Conservation (phyloP, 2,888 invertebrate species). For the Caenorhabditis sp. region DNA sequence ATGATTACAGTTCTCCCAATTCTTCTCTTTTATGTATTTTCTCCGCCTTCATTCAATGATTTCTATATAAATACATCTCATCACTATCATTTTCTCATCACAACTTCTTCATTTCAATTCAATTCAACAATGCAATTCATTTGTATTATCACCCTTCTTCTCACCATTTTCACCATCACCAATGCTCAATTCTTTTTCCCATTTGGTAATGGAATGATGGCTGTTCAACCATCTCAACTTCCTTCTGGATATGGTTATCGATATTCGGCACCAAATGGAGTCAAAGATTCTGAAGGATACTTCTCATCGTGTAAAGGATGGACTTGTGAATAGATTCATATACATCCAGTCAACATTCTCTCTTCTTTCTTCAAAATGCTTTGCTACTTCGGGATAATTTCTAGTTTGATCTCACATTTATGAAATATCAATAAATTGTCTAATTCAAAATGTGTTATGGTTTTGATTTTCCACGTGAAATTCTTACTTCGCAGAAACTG, state of each 20-base stretch:
- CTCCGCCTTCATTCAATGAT: too few relatives aligned
- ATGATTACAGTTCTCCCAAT: too few relatives aligned
- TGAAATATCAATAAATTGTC: neutral
- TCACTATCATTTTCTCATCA: too few relatives aligned
- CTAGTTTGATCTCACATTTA: neutral
- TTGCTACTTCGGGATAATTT: neutral
- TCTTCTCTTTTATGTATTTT: too few relatives aligned
- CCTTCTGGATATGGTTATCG: neutral
- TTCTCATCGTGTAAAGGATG: slow-evolving; percentile 3
- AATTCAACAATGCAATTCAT: neutral
- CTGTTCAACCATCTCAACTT: neutral
- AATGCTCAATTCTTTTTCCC: slow-evolving; percentile 6
- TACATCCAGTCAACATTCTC: neutral
- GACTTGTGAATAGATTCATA: neutral
- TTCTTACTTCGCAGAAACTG: too few relatives aligned
- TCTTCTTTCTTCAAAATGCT: neutral
- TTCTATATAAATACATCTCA: too few relatives aligned
- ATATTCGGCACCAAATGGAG: neutral
- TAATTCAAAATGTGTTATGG: neutral
- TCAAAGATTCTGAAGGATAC: slow-evolving; percentile 7
- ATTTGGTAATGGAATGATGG: slow-evolving; percentile 3
- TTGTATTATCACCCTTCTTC: neutral
- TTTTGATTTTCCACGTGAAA: too few relatives aligned
- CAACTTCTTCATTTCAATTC: too few relatives aligned
- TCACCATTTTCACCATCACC: neutral